Evolutionary conservation across 2,113 vertebrate species (phyloP), one percentile per base, ranked within the genome.

Genomic region (Megatriorchis doriae): DNA sequence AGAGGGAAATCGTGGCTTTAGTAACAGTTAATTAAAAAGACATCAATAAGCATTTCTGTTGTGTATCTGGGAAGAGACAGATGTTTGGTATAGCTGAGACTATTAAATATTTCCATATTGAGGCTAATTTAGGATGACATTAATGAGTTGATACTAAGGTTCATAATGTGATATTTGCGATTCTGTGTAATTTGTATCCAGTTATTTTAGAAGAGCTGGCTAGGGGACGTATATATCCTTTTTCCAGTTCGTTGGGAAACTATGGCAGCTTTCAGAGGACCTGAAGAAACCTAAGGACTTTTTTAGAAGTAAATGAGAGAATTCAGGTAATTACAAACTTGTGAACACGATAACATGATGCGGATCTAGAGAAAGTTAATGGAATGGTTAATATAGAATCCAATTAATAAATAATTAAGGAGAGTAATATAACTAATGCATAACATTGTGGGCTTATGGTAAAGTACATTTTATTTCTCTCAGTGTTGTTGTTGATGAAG

Each of bases 21-120:
- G 13, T 45, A 95, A 62, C 55, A 58, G 70, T 72, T 94, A 84
- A 93, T 94, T 91, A 86, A 85, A 86, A 79, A 86, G 72, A 89
- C 81, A 94, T 96, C 93, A 95, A 85, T 81, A 91, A 79, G 45
- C 66, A 85, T 42, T 94, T 94, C 70, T 70, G 86, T 84, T 95
- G 83, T 80, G 65, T 65, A 71, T 78, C 80, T 92, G 71, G 23
- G 70, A 94, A 12, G 29, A 92, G 42, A 83, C 80, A 79, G 80
- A 86, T 91, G 84, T 89, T 94, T 92, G 73, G 40, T 87, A 48
- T 48, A 91, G 86, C 34, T 65, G 48, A 95, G 52, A 90, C 56
- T 80, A 90, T 72, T 79, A 92, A 94, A 62, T 72, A 88, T 91
- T 94, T 95, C 91, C 65, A 27, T 45, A 81, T 67, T 18, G 75